Conservation (phyloP, 1,140 invertebrate genomes). For the Rhyacophila brunnea region DNA sequence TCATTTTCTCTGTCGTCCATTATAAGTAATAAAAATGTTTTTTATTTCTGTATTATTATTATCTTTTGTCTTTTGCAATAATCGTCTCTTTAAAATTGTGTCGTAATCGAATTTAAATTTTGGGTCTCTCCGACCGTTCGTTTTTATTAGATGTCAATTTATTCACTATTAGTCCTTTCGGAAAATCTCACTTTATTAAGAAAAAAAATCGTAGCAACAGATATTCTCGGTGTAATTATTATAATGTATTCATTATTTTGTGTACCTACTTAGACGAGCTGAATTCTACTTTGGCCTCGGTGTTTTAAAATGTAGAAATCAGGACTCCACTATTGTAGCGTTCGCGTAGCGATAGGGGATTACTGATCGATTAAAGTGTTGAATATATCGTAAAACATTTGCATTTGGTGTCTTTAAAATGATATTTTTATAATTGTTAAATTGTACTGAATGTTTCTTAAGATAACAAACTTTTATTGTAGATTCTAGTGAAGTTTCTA, state of each 20-base stretch:
- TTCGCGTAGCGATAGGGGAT: neutral
- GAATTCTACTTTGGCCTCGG: constrained; percentile 8
- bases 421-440: constrained; percentile 38
- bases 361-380: neutral
- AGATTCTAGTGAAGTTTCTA: constrained; percentile 20
- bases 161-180: neutral
- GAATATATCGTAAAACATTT: constrained; percentile 17
- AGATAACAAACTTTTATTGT: constrained; percentile 31
- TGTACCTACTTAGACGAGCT: neutral
- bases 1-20: too few species aligned
- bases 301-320: constrained; percentile 15
- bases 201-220: neutral
- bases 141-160: too few species aligned
- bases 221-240: constrained; percentile 1
- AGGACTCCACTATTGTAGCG: neutral
- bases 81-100: too few species aligned
- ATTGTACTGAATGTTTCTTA: constrained; percentile 37
- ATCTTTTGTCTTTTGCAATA: too few species aligned
- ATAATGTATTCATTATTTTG: neutral
- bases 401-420: constrained; percentile 36
- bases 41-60: too few species aligned
- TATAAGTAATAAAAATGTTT: too few species aligned
- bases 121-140: too few species aligned
- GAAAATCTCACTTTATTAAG: neutral
- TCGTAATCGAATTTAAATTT: too few species aligned